A percentile compares a stretch with the other conserved stretches of the same genome.
Evolutionary conservation across 2,888 invertebrate genomes (phyloP).

Genomic region (Macroteleia sp.): DNA sequence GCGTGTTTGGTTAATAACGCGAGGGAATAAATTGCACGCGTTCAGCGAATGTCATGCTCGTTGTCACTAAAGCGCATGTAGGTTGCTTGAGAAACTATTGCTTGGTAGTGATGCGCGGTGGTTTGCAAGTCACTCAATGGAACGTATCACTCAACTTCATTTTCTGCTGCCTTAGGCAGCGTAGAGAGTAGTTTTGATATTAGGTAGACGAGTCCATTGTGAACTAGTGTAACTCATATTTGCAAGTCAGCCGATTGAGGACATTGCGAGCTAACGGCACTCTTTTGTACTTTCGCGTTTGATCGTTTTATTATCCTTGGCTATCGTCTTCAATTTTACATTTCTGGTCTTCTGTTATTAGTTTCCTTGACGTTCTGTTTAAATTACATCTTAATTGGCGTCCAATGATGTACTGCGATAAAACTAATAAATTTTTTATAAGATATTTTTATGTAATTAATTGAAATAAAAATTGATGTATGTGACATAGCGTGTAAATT

Average conservation of each 20-base stretch:
- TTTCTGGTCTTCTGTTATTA: background rate
- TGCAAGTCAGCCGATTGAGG: conserved; percentile 58
- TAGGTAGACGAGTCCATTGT: conserved; percentile 60
- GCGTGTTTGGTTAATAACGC: conserved; percentile 14
- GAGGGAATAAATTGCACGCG: conserved; percentile 18
- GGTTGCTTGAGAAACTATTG: conserved; percentile 49
- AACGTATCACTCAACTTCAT: conserved; percentile 57
- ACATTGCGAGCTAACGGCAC: conserved; percentile 54
- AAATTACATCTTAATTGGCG: too few species aligned
- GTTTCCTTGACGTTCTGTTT: background rate
- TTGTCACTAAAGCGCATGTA: conserved; percentile 34
- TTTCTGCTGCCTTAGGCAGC: conserved; percentile 43
- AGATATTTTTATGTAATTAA: too few species aligned
- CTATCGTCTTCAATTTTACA: background rate
- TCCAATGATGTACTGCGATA: too few species aligned
- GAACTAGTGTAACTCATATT: conserved; percentile 43
- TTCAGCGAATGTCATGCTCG: conserved; percentile 21
- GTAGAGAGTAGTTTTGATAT: conserved; percentile 54
- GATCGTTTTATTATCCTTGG: background rate
- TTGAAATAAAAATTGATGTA: too few species aligned
- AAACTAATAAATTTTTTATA: too few species aligned
- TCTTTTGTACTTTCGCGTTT: conserved; percentile 33
- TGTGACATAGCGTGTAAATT: too few species aligned
- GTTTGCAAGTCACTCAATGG: conserved; percentile 48
- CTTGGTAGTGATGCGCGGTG: conserved; percentile 30